Evolutionary conservation across 2,888 invertebrate species (phyloP), one percentile per base, ranked within the genome.

Genomic region (Agriopis leucophaearia): DNA sequence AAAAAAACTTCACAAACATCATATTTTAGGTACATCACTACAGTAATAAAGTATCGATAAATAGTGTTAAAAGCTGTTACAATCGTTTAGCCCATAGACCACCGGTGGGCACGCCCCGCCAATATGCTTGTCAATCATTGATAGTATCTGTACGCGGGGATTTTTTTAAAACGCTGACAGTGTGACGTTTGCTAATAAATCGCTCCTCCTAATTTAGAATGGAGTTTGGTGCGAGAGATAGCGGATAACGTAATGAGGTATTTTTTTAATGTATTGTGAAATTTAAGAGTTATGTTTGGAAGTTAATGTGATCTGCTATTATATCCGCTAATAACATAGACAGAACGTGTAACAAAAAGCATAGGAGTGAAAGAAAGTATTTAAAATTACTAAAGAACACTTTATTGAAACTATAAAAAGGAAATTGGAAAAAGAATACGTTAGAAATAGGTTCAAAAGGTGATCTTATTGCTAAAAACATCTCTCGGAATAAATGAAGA

Each of bases 91-190:
- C 44, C 62, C 51, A 69, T 73, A 74, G 81, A 81, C 80, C 81
- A 80, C 79, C 81, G 65, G 67, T 71, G 55, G 74, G 75, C 78
- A 79, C 83, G 83, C 83, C 83, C 79, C 73, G 74, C 74, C 80
- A 79, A 84, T 84, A 79, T 74, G 59, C 75, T 73, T 79, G 77
- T 76, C 77, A 80, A 81, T 82, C 80, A 76, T 51, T 72, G 79
- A 81, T 81, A 77, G 74, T 75, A 82, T 81, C 83, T 74, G 54
- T 66, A 77, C 75, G 80, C 78, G 83, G 70, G 70, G 71, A 78
- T 76, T 79, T 83, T 27, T 83, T 81, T 81, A 76, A 83, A 81
- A 77, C 64, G 70, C 77, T 67, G 63, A 67, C 71, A 74, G 69
- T 71, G 71, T 69, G 63, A 59, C 71, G 69, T 74, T 76, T 77